Base-by-base conservation (phyloP, 2,113 vertebrate species). In the Cyanistes caeruleus region DNA sequence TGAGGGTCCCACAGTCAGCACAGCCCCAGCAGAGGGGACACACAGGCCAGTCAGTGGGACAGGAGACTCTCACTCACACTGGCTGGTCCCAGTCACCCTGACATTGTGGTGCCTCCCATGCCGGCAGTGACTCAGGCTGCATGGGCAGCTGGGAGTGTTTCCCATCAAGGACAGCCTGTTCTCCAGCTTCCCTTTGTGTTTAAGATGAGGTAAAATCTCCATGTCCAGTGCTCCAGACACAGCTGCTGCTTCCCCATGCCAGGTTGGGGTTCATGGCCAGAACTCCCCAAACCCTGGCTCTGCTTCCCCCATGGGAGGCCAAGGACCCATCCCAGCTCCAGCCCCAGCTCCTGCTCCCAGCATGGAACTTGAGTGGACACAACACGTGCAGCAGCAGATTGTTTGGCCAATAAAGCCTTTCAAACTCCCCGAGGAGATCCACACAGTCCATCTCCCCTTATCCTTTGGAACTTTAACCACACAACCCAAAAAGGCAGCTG, bases 81-180 rank as follows among this genome's bases (percentile, higher is more conserved):
- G 1, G 27, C 51, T 22, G 25, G 64, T 39, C 51, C 44, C 67
- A 11, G 60, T 41, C 72, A 55, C 81, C 41, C 74, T 35, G 4
- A 56, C 68, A 21, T 21, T 6, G 44, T 1, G 3, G 5, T 4
- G 37, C 21, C 10, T 60, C 84, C 14, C 10, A 14, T 25, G 55
- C 64, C 1, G 0, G 15, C 56, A 0, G 0, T 2, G 2, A 22
- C 6, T 11, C 5, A 1, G 39, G 59, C 13, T 28, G 64, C 31
- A 37, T 37, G 82, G 33, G n/a, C 33, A 75, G 77, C 51, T 18
- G 16, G 67, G 44, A 92, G n/a, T 13, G 2, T 20, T 37, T 70
- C 77, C 62, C 30, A 46, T 30, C 62, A 43, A 53, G 78, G 12
- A 63, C 78, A 84, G 19, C 37, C 7, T 0, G 2, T 77, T 43